These are phyloP conservation scores for Amblyteles armatorius DNA, from an alignment of 2,888 invertebrate genomes.

Conservation along the genomic window DNA sequence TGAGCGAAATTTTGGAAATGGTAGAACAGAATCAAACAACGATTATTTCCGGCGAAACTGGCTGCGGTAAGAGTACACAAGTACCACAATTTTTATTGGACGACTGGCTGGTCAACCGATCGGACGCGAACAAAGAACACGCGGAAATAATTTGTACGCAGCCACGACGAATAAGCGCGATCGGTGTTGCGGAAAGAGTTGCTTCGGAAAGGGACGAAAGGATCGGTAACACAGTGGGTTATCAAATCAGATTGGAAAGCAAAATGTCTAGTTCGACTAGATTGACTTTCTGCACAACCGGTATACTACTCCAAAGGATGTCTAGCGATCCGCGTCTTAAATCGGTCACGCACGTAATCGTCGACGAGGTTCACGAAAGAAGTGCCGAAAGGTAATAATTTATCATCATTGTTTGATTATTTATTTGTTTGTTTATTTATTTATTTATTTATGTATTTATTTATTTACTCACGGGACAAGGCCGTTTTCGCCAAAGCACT, in stretches of 20 bases:
- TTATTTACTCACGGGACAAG: not conserved
- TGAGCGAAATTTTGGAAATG: slow-evolving; percentile 89
- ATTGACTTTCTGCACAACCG: slow-evolving; percentile 96
- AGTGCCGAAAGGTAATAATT: slow-evolving; percentile 90
- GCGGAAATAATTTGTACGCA: slow-evolving; percentile 97
- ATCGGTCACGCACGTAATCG: slow-evolving; percentile 93
- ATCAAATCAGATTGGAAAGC: slow-evolving; percentile 92
- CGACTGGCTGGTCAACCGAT: slow-evolving; percentile 90
- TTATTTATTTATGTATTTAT: not conserved
- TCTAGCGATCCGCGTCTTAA: slow-evolving; percentile 91
- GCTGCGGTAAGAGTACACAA: slow-evolving; percentile 94
- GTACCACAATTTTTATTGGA: slow-evolving; percentile 98
- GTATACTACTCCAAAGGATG: slow-evolving; percentile 93
- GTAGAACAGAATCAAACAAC: slow-evolving; percentile 88
- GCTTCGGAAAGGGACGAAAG: slow-evolving; percentile 94
- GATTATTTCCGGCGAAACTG: slow-evolving; percentile 94
- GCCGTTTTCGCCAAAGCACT: no score
- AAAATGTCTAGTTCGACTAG: slow-evolving; percentile 92
- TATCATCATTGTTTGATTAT: slow-evolving; percentile 70
- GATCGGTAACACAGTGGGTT: slow-evolving; percentile 89
- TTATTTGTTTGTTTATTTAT: slow-evolving; percentile 11
- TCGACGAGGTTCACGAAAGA: slow-evolving; percentile 97
- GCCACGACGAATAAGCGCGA: slow-evolving; percentile 95
- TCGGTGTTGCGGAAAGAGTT: slow-evolving; percentile 96
- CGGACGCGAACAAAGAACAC: slow-evolving; percentile 86